A percentile compares a stretch with the other conserved stretches of the same genome.
phyloP scores from a whole-genome alignment of 1,140 invertebrate genomes.

The Orchestia grillus region DNA sequence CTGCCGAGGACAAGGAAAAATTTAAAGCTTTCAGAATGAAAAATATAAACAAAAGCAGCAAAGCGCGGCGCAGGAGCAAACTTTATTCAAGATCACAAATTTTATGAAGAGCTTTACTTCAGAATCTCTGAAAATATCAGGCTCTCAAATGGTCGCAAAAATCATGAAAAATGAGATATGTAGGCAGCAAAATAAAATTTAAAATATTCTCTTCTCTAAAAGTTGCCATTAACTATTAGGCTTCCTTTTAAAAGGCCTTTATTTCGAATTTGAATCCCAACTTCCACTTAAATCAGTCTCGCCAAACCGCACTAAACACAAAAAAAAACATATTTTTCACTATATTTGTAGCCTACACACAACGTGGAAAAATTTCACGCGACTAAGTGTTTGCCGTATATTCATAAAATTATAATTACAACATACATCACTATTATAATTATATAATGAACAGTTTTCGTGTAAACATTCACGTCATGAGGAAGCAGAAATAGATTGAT shows the following conservation, averaged over 20 bases:
- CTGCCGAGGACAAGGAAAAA: background rate
- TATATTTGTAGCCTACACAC: too few relatives aligned
- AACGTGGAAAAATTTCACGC: too few relatives aligned
- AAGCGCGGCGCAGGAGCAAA: background rate
- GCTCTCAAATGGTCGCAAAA: background rate
- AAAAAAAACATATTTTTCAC: too few relatives aligned
- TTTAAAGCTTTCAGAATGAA: background rate
- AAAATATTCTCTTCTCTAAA: background rate
- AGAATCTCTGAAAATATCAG: background rate
- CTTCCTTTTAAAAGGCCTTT: background rate
- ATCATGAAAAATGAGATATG: background rate
- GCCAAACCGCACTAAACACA: too few relatives aligned
- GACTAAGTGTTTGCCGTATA: too few relatives aligned
- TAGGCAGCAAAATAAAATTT: background rate
- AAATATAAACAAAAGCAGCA: background rate
- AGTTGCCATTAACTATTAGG: too few relatives aligned
- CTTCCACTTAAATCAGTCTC: background rate
- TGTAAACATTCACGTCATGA: too few relatives aligned
- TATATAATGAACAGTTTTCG: too few relatives aligned
- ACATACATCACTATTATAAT: too few relatives aligned
- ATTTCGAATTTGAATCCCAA: background rate
- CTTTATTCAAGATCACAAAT: background rate
- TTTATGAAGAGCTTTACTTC: too few relatives aligned
- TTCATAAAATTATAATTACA: too few relatives aligned
- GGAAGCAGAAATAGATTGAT: too few relatives aligned